Evolutionary conservation across 2,797 vertebrate species (phyloP).

Genomic region (Pygocentrus nattereri): DNA sequence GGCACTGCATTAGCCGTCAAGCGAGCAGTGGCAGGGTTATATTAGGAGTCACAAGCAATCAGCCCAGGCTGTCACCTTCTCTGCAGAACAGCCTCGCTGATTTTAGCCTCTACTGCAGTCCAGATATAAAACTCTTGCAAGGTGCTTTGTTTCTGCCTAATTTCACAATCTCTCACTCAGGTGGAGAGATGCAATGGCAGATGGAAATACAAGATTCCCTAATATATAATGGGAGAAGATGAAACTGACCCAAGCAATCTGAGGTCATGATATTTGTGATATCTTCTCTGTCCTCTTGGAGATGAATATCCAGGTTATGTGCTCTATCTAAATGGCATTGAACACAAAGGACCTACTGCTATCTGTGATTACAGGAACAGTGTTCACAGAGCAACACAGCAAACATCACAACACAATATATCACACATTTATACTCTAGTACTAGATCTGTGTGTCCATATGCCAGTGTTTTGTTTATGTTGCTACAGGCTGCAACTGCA

Average conservation of each 20-base stretch:
- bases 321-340: background rate
- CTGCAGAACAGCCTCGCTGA: conserved; percentile 16
- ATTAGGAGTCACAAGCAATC: conserved; percentile 59
- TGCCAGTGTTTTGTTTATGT: too few relatives aligned
- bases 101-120: conserved; percentile 11
- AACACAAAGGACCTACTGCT: background rate
- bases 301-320: conserved; percentile 26
- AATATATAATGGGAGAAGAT: conserved; percentile 30
- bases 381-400: too few relatives aligned
- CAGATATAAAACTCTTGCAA: background rate
- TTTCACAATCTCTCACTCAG: conserved; percentile 24
- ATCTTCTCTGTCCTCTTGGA: background rate
- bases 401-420: background rate
- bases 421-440: too few relatives aligned
- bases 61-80: conserved; percentile 17
- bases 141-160: conserved; percentile 22
- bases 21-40: conserved; percentile 38
- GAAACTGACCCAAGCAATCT: conserved; percentile 27
- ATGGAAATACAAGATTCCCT: conserved; percentile 36
- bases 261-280: conserved; percentile 17
- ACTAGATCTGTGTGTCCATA: too few relatives aligned
- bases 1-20: conserved; percentile 39
- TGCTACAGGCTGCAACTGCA: too few relatives aligned
- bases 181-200: background rate
- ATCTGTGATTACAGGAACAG: background rate